A percentile compares a stretch with the other conserved stretches of the same genome.
Evolutionary conservation across 1,140 invertebrate genomes (phyloP).

Genomic region (Bombus fervidus): DNA sequence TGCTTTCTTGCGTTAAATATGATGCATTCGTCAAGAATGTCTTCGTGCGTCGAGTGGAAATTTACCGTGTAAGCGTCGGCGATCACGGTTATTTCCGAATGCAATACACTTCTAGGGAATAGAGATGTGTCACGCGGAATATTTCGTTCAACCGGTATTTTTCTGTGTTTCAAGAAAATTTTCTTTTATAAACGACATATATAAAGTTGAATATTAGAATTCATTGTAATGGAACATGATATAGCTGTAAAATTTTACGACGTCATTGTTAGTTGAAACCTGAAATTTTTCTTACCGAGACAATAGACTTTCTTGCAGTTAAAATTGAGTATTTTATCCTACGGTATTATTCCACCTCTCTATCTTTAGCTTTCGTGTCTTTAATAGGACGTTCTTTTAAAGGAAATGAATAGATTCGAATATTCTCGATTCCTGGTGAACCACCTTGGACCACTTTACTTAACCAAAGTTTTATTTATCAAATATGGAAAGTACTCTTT

Average conservation of each 20-base stretch:
- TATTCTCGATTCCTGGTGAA: neutral
- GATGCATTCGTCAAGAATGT: constrained; percentile 44
- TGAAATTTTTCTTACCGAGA: neutral
- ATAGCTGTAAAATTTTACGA: neutral
- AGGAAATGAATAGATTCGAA: neutral
- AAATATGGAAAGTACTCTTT: neutral
- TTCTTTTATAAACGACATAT: neutral
- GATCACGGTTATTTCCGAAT: neutral
- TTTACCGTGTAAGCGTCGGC: constrained; percentile 4
- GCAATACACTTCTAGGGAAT: neutral
- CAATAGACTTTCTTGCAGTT: neutral
- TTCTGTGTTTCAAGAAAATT: neutral
- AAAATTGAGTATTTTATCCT: neutral
- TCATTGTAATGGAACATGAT: neutral
- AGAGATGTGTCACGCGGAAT: neutral
- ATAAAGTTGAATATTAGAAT: neutral
- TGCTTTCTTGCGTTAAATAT: constrained; percentile 18
- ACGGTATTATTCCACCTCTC: neutral
- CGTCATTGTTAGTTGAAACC: neutral
- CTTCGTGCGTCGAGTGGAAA: constrained; percentile 38
- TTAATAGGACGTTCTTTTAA: no score
- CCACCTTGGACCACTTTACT: neutral
- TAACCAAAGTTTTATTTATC: neutral
- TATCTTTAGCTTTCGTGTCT: neutral
- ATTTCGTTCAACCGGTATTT: neutral